A percentile compares a stretch with the other conserved stretches of the same genome.
Evolutionary conservation across 2,113 vertebrate genomes (phyloP).

Genomic region (Philantomba maxwellii): DNA sequence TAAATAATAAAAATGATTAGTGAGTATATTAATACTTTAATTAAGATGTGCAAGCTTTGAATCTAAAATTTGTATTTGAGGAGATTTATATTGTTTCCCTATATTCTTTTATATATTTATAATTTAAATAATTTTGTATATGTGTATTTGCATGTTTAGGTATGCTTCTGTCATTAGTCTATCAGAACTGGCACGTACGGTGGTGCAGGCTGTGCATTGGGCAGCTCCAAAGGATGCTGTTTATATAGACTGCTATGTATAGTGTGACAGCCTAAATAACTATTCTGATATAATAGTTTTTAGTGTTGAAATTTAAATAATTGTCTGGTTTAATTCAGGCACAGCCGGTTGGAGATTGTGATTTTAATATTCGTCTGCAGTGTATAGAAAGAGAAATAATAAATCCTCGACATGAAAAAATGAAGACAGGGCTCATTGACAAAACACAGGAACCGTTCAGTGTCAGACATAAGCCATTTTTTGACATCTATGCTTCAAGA

Average conservation of each 20-base stretch:
- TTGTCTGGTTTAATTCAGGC: conserved; percentile 81
- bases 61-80: background rate
- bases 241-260: background rate
- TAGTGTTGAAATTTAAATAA: conserved; percentile 49
- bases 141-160: background rate
- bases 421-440: conserved; percentile 95
- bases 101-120: background rate
- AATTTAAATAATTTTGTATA: background rate
- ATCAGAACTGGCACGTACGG: background rate
- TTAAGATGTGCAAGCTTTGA: background rate
- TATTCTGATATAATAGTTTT: conserved; percentile 23
- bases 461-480: conserved; percentile 96
- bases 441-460: conserved; percentile 96
- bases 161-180: background rate
- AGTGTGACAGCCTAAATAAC: background rate
- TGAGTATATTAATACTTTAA: conserved; percentile 10
- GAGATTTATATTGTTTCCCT: background rate
- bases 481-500: conserved; percentile 91
- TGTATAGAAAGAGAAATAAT: conserved; percentile 99
- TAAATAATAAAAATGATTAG: conserved; percentile 18
- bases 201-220: background rate
- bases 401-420: conserved; percentile 93
- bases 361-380: conserved; percentile 92
- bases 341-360: conserved; percentile 96
- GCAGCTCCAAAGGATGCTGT: background rate